Evolutionary conservation across 2,888 invertebrate genomes (phyloP).

Genomic region (Trachelus tabidus): DNA sequence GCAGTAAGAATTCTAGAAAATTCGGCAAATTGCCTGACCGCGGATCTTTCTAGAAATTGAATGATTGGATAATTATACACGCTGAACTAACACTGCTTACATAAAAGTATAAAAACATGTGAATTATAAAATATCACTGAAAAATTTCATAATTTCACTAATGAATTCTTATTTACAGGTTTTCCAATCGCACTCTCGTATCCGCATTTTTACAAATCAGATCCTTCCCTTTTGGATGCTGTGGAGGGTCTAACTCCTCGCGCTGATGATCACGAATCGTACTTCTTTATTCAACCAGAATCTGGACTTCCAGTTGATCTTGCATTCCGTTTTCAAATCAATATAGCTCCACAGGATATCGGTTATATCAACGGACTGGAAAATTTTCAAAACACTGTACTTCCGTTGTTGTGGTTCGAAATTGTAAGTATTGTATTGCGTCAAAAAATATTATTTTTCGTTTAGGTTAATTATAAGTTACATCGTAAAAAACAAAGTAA

Average conservation of each 20-base stretch:
- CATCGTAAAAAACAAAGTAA: too few relatives aligned
- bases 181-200: constrained; percentile 90
- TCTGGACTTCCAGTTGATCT: constrained; percentile 84
- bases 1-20: neutral
- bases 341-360: constrained; percentile 82
- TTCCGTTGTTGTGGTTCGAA: constrained; percentile 91
- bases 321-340: constrained; percentile 86
- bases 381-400: constrained; percentile 76
- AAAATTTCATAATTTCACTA: neutral
- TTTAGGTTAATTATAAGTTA: neutral
- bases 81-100: neutral
- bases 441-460: neutral
- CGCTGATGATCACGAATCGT: constrained; percentile 74
- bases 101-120: neutral
- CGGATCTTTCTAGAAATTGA: neutral
- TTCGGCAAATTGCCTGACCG: neutral
- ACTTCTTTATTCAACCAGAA: constrained; percentile 83
- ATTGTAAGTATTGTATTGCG: constrained; percentile 75
- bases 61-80: neutral
- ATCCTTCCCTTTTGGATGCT: constrained; percentile 72
- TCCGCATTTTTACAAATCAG: constrained; percentile 86
- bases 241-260: constrained; percentile 77
- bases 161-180: constrained; percentile 63
- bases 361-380: constrained; percentile 74
- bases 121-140: neutral